Evolutionary conservation across 2,888 invertebrate species (phyloP), one percentile per base, ranked within the genome.

Genomic region (Endotricha flammealis): DNA sequence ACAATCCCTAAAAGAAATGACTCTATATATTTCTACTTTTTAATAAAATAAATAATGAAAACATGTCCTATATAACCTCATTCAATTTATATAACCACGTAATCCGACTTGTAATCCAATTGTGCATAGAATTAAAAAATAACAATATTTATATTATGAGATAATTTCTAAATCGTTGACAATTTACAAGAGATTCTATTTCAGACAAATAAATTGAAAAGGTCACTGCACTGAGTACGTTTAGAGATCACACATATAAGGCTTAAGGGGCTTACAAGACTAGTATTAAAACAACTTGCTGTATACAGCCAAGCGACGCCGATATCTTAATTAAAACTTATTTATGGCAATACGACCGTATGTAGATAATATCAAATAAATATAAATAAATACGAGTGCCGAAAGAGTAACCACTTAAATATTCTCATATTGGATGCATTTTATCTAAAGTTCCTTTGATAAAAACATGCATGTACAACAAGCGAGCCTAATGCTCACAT

Each of bases 261-360:
- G 20, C 20, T 20, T 10, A 25, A 31, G 12, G 2, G 12, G 25
- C 32, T 33, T 27, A 20, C 16, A 16, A 20, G 2, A 20, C 20
- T 20, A 20, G 20, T 4, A 20, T 20, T 20, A 20, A 20, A 20
- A 20, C 7, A 2, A 20, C 20, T 2, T 20, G 6, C 16, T 16
- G 16, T 23, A 32, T 32, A 33, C 30, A 24, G 24, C 14, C 13
- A 9, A 6, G 16, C 13, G 7, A 6, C 25, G 12, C 1, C 27
- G 32, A 24, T 33, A 33, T 27, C 32, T 33, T 27, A 25, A 33
- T 33, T 33, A 33, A 33, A 20, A 27, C 25, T 33, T 17, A 25
- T 33, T 33, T 25, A 17, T 27, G 32, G 12, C 25, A 27, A 25
- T 16, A 12, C 4, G 3, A 3, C 32, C 22, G 8, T 2, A 25